These are phyloP conservation scores for Leptocoma aspasia DNA, from an alignment of 2,113 vertebrate species.

Conservation along the genomic window DNA sequence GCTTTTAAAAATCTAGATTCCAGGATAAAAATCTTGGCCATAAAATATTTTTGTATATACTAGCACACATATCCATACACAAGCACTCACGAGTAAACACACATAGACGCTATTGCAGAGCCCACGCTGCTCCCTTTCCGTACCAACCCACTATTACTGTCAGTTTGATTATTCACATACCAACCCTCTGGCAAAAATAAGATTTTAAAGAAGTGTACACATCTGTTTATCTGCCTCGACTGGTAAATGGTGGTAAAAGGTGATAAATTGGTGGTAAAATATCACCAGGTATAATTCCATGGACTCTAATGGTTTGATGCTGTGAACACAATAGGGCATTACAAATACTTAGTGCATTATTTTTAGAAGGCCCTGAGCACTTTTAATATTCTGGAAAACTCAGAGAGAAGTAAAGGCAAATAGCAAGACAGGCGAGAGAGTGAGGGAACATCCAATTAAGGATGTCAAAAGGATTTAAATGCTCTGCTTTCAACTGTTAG, in stretches of 20 bases:
- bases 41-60: background rate
- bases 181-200: background rate
- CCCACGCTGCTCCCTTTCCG: background rate
- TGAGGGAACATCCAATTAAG: slow-evolving; percentile 26
- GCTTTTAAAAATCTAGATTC: background rate
- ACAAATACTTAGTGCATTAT: background rate
- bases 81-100: background rate
- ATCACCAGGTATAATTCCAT: background rate
- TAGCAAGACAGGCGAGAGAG: background rate
- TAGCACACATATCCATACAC: no score
- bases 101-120: background rate
- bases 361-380: background rate
- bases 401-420: background rate
- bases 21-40: background rate
- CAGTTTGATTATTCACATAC: background rate
- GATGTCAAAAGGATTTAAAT: slow-evolving; percentile 55
- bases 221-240: background rate
- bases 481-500: slow-evolving; percentile 24
- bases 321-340: background rate
- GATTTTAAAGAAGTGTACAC: background rate
- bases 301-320: background rate
- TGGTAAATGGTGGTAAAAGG: background rate
- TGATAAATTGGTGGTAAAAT: background rate
- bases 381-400: background rate
- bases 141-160: background rate